These are phyloP conservation scores for Mungos mungo DNA, from an alignment of 2,113 vertebrate species.

Conservation along the genomic window DNA sequence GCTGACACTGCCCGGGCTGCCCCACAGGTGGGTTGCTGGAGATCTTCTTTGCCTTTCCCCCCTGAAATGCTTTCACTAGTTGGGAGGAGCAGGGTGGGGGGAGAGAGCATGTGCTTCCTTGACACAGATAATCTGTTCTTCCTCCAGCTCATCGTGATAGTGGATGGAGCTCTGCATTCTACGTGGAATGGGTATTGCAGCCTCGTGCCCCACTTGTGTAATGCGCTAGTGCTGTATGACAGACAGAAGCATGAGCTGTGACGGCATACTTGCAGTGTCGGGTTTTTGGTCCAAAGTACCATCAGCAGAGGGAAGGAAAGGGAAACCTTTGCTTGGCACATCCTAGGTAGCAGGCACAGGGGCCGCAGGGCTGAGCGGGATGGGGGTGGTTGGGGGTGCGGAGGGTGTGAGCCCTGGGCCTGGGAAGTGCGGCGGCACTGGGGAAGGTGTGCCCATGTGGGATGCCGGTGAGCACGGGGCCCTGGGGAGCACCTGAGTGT, in stretches of 20 bases:
- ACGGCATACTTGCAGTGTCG: background rate
- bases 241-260: background rate
- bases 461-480: too few relatives aligned
- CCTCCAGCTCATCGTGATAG: background rate
- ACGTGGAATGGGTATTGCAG: too few relatives aligned
- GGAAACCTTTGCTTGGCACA: background rate
- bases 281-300: background rate
- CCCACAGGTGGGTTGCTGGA: background rate
- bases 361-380: background rate
- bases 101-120: background rate
- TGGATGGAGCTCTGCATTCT: background rate
- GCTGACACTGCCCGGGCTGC: background rate
- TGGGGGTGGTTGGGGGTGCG: background rate
- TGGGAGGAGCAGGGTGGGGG: background rate
- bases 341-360: background rate
- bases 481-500: rapidly evolving
- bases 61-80: background rate
- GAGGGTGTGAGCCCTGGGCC: background rate
- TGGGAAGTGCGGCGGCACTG: background rate
- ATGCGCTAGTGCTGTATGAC: background rate
- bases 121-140: background rate
- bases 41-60: background rate
- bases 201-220: too few relatives aligned
- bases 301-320: background rate
- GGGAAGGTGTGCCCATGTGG: background rate